Evolutionary conservation across 1,140 invertebrate genomes (phyloP).

Genomic region (Ostrea edulis): DNA sequence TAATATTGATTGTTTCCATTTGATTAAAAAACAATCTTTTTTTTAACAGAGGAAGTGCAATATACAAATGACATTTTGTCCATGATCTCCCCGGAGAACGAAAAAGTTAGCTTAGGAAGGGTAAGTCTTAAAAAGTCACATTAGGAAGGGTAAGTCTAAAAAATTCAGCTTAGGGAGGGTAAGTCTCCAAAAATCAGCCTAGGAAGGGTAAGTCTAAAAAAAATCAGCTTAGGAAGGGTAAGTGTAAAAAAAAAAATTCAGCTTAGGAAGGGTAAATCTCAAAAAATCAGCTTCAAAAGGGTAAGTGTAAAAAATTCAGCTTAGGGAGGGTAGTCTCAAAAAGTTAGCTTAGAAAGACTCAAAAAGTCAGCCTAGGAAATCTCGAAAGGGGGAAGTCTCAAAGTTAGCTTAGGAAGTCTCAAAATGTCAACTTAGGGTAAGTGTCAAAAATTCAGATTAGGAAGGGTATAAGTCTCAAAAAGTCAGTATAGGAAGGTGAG

Average conservation of each 20-base stretch:
- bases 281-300: constrained; percentile 86
- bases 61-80: constrained; percentile 89
- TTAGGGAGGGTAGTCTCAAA: constrained; percentile 78
- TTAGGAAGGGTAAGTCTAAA: constrained; percentile 74
- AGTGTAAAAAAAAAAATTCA: too few relatives aligned
- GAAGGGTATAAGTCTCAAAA: constrained; percentile 80
- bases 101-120: constrained; percentile 86
- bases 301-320: too few relatives aligned
- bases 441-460: too few relatives aligned
- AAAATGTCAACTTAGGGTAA: too few relatives aligned
- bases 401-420: constrained; percentile 29
- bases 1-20: too few relatives aligned
- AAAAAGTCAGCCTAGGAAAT: neutral
- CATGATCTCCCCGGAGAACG: constrained; percentile 92
- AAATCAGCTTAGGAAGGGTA: neutral
- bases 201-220: constrained; percentile 78
- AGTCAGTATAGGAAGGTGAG: constrained; percentile 76
- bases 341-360: constrained; percentile 2
- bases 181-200: neutral
- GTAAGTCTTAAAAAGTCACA: too few relatives aligned
- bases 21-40: neutral
- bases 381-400: constrained; percentile 78
- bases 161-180: constrained; percentile 78
- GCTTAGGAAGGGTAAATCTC: too few relatives aligned
- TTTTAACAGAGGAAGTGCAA: constrained; percentile 69